Percentiles rank a stretch among this genome's conserved stretches.
phyloP scores from a whole-genome alignment of 2,797 vertebrate species.

The Microchirus variegatus region DNA sequence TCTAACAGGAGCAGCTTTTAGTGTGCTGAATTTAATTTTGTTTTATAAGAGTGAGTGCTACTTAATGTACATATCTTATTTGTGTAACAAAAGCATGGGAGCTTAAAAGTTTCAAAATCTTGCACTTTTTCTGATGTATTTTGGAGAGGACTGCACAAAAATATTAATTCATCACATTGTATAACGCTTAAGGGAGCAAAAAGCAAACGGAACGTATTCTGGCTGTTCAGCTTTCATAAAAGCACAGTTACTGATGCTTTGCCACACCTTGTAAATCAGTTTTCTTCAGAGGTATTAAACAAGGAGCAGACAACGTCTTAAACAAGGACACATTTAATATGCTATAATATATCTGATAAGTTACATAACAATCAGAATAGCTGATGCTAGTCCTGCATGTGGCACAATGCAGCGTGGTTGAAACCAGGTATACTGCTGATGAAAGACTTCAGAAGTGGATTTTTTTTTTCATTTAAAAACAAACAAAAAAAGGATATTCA shows the following conservation, averaged over 20 bases:
- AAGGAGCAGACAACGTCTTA: conserved; percentile 32
- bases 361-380: conserved; percentile 17
- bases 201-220: conserved; percentile 9
- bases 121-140: background rate
- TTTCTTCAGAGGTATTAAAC: conserved; percentile 12
- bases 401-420: conserved; percentile 6
- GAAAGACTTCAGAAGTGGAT: too few relatives aligned
- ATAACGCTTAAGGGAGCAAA: conserved; percentile 8
- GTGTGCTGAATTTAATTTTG: background rate
- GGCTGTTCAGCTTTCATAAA: conserved; percentile 17
- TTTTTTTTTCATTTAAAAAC: background rate
- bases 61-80: conserved; percentile 36
- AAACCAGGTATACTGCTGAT: too few relatives aligned
- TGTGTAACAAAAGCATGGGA: conserved; percentile 27
- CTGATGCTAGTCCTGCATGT: conserved; percentile 7
- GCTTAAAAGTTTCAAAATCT: conserved; percentile 19
- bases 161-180: conserved; percentile 5
- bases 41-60: conserved; percentile 29
- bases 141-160: conserved; percentile 5
- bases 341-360: conserved; percentile 15
- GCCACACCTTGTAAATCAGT: conserved; percentile 27
- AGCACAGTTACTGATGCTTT: conserved; percentile 8
- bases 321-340: conserved; percentile 11
- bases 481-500: conserved; percentile 1
- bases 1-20: conserved; percentile 41